Evolutionary conservation across 2,888 invertebrate species (phyloP).

Genomic region (Agrochola lychnidis): DNA sequence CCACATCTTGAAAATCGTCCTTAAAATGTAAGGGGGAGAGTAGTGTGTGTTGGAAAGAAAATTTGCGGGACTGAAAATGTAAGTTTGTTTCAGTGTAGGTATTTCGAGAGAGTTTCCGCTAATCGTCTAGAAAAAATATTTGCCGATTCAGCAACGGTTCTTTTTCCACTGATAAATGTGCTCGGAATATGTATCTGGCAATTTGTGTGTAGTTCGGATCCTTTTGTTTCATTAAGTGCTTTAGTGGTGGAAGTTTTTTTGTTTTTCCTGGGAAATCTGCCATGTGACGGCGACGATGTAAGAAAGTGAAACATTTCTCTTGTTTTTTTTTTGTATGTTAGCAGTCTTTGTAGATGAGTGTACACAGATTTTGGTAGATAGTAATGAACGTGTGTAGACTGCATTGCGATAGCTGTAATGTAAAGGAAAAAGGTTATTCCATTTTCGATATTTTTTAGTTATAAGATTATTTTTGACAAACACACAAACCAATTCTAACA

Average conservation of each 20-base stretch:
- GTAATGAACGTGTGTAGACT: background rate
- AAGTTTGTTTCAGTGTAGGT: constrained; percentile 77
- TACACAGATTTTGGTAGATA: constrained; percentile 4
- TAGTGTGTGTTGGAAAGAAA: background rate
- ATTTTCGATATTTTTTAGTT: background rate
- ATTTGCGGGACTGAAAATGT: constrained; percentile 46
- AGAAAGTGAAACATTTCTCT: constrained; percentile 64
- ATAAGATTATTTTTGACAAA: background rate
- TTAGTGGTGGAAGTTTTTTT: constrained; percentile 66
- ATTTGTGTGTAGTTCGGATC: constrained; percentile 79
- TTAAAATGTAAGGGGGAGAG: constrained; percentile 56
- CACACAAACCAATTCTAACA: background rate
- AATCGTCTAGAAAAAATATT: constrained; percentile 90
- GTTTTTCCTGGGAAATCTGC: constrained; percentile 69
- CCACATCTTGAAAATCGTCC: constrained; percentile 57
- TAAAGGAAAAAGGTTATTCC: too few relatives aligned
- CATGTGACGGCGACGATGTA: constrained; percentile 65
- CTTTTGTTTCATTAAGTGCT: constrained; percentile 84
- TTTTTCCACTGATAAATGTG: constrained; percentile 87
- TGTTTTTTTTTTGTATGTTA: constrained; percentile 39
- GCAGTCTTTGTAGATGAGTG: constrained; percentile 3
- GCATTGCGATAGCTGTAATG: background rate
- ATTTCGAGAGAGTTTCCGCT: constrained; percentile 86
- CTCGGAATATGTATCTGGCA: constrained; percentile 84
- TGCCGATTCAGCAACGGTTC: constrained; percentile 85